phyloP scores from a whole-genome alignment of 2,888 invertebrate species.

The Apantesis nais region DNA sequence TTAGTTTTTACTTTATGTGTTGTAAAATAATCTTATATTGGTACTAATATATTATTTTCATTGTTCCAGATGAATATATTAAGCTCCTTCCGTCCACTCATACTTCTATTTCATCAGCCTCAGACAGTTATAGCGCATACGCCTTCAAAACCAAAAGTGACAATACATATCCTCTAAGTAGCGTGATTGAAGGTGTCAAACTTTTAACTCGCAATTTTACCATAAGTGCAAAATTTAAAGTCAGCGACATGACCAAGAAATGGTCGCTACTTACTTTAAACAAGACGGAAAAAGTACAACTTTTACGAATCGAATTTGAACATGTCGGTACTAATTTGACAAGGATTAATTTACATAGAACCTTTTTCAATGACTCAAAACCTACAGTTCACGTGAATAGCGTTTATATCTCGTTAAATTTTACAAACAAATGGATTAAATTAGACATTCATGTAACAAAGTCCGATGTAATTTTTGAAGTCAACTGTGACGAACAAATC shows the following conservation, averaged over 20 bases:
- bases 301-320: slow-evolving; percentile 54
- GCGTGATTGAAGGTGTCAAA: slow-evolving; percentile 5
- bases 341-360: slow-evolving; percentile 39
- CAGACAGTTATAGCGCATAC: slow-evolving; percentile 3
- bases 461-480: slow-evolving; percentile 33
- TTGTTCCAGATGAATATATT: slow-evolving; percentile 17
- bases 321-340: slow-evolving; percentile 20
- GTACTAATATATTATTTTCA: background rate
- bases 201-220: slow-evolving; percentile 56
- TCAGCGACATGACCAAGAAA: slow-evolving; percentile 34
- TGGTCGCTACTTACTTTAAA: slow-evolving; percentile 65
- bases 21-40: background rate
- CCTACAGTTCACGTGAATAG: background rate
- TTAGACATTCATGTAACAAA: slow-evolving; percentile 48
- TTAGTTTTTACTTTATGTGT: background rate
- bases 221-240: slow-evolving; percentile 59
- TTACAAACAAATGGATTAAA: slow-evolving; percentile 41
- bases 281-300: slow-evolving; percentile 36
- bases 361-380: slow-evolving; percentile 8
- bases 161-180: slow-evolving; percentile 6
- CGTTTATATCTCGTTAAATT: slow-evolving; percentile 11
- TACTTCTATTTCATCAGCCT: background rate
- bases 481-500: slow-evolving; percentile 36
- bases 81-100: background rate
- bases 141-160: background rate